phyloP scores from a whole-genome alignment of 2,888 invertebrate genomes.

The Leucophenga montana region DNA sequence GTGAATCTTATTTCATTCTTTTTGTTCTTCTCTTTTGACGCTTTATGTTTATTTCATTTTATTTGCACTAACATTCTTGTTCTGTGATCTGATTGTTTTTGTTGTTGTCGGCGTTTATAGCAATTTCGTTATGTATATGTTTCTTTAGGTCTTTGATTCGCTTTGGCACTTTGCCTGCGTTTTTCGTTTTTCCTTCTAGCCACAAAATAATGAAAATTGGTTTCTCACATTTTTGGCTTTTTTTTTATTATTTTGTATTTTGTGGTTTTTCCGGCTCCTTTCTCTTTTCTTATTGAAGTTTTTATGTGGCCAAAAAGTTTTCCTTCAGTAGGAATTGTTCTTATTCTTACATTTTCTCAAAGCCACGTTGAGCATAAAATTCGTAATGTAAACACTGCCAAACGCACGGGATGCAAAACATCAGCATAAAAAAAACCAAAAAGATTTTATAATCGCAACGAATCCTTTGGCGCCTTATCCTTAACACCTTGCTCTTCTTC shows the following conservation, averaged over 20 bases:
- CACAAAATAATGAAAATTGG: conserved; percentile 66
- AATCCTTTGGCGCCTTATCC: conserved; percentile 21
- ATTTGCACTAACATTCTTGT: conserved; percentile 19
- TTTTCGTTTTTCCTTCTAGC: conserved; percentile 37
- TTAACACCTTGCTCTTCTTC: neutral
- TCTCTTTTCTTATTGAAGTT: neutral
- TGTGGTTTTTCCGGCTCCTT: neutral
- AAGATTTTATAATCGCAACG: conserved; percentile 1
- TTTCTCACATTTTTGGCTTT: conserved; percentile 53
- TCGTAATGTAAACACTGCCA: conserved; percentile 62
- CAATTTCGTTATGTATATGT: conserved; percentile 48
- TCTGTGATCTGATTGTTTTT: conserved; percentile 1
- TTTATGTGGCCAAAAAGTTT: conserved; percentile 12
- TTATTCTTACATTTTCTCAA: conserved; percentile 62
- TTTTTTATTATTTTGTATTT: neutral
- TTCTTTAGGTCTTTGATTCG: conserved; percentile 6
- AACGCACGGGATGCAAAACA: conserved; percentile 4
- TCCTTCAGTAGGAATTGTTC: conserved; percentile 39
- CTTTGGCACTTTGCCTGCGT: conserved; percentile 38
- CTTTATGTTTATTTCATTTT: conserved; percentile 28
- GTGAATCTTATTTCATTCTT: neutral
- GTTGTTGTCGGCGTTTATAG: conserved; percentile 40
- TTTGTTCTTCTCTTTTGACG: conserved; percentile 6
- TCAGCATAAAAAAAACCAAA: no score
- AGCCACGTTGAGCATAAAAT: conserved; percentile 56